These are phyloP conservation scores for Drosophila dives DNA, from an alignment of 2,888 invertebrate genomes.

Conservation along the genomic window DNA sequence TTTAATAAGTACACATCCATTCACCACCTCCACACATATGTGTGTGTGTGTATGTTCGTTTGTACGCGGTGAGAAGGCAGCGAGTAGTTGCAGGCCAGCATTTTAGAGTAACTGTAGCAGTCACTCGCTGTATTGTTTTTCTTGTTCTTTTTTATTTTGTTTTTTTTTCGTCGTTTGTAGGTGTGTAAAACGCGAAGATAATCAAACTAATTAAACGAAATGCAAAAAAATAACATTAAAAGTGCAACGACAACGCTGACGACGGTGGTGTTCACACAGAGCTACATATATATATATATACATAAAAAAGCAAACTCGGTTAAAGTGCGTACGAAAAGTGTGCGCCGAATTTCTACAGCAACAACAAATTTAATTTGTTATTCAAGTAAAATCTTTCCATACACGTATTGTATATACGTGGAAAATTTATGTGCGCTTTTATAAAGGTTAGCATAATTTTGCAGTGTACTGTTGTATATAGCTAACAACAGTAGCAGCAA, in stretches of 20 bases:
- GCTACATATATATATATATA: constrained; percentile 7
- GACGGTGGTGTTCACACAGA: constrained; percentile 38
- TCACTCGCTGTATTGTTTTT: constrained; percentile 54
- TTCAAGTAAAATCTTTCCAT: constrained; percentile 11
- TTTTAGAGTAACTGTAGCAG: constrained; percentile 62
- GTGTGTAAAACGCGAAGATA: constrained; percentile 40
- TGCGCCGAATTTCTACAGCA: constrained; percentile 9
- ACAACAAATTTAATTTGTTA: constrained; percentile 4
- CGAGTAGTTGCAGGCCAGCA: constrained; percentile 60
- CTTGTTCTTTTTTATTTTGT: constrained; percentile 28
- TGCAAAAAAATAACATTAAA: constrained; percentile 25
- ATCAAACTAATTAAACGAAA: constrained; percentile 22
- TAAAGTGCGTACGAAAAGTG: constrained; percentile 46
- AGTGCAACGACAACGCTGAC: constrained; percentile 30
- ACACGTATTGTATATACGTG: constrained; percentile 2
- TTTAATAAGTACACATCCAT: constrained; percentile 42
- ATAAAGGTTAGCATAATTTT: constrained; percentile 38
- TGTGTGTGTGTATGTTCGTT: constrained; percentile 21
- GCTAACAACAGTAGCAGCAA: constrained; percentile 19
- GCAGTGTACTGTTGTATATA: constrained; percentile 30
- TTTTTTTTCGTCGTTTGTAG: constrained; percentile 40
- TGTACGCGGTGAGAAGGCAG: constrained; percentile 54
- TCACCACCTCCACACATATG: constrained; percentile 28
- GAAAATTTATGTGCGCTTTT: constrained; percentile 13
- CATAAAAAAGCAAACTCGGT: constrained; percentile 22